Conservation (phyloP, 2,113 vertebrate species). For the Heterotis niloticus region DNA sequence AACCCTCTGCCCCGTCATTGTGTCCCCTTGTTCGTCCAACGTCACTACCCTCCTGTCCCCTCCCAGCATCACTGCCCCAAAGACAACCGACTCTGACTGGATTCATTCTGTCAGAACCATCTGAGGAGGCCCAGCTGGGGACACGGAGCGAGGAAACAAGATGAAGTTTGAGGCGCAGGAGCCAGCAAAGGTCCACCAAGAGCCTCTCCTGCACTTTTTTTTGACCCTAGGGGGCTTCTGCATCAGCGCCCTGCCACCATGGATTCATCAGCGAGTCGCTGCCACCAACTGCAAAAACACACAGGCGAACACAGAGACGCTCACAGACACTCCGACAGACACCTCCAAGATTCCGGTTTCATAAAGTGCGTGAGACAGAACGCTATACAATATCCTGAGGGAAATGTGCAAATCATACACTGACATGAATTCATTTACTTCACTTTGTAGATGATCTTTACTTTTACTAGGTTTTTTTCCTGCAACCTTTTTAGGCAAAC, state of each 20-base stretch:
- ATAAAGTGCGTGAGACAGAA: not conserved
- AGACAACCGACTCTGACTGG: not conserved
- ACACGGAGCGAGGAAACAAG: not conserved
- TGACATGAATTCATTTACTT: too few relatives aligned
- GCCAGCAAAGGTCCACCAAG: not conserved
- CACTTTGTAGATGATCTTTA: not conserved
- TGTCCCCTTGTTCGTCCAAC: constrained; percentile 9
- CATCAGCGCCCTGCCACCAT: constrained; percentile 56
- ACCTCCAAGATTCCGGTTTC: too few relatives aligned
- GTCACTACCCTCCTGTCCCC: not conserved
- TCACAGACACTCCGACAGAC: constrained; percentile 28
- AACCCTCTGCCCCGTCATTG: constrained; percentile 19
- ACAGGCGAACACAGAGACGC: constrained; percentile 17
- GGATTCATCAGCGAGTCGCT: constrained; percentile 52
- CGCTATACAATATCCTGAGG: not conserved
- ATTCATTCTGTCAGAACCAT: constrained; percentile 8
- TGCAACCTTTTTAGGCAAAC: not conserved
- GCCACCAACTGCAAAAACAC: constrained; percentile 34
- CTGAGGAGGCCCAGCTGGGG: constrained; percentile 13
- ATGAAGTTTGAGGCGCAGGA: not conserved
- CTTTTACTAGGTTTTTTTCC: not conserved
- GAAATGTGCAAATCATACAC: too few relatives aligned
- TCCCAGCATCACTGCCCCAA: not conserved
- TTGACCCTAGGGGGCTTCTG: constrained; percentile 42
- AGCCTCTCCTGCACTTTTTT: not conserved